Evolutionary conservation across 2,888 invertebrate genomes (phyloP), one percentile per base, ranked within the genome.

Genomic region (Caenorhabditis sp.): DNA sequence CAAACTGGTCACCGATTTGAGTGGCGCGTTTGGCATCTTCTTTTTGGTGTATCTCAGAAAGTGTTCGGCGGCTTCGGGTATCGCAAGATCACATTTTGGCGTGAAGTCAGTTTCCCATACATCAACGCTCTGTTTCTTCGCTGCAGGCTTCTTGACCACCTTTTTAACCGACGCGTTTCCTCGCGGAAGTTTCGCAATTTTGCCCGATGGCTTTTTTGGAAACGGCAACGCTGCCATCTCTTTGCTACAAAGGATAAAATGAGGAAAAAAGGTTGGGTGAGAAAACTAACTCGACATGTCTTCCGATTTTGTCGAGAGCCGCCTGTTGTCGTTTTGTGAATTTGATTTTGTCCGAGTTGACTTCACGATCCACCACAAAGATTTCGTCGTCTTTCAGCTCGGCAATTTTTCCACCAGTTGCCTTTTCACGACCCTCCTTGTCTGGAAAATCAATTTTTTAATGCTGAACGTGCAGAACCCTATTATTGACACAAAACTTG

Each of bases 351-450:
- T 49, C 59, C 10, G 36, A 0, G 26, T 68, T 68, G 10, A 43
- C 17, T 14, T 58, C 64, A 31, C 72, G 67, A 55, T 72, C 72
- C 50, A 71, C 51, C 3, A 58, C 50, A 57, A 78, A 80, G 12
- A 80, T 43, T 0, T 80, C 78, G 12, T 74, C 75, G 43, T 76
- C 78, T n/a, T 76, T 67, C 62, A 65, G 55, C 5, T 78, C 72
- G 2, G 66, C 62, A 2, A 79, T 59, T 2, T 71, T 24, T 50
- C 73, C 77, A 51, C 67, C 72, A 8, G 69, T 60, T 17, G 53
- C 67, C 17, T 63, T 66, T 57, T 77, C 61, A 12, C 67, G 65
- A 14, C 53, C 51, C n/a, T 37, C 61, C 12, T 6, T 5, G 60
- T 67, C 70, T 75, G 62, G 17, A 75, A 54, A 51, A n/a, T n/a